Percentiles rank a stretch among this genome's conserved stretches.
Evolutionary conservation across 2,113 vertebrate species (phyloP).

Genomic region (Hippopotamus amphibius): DNA sequence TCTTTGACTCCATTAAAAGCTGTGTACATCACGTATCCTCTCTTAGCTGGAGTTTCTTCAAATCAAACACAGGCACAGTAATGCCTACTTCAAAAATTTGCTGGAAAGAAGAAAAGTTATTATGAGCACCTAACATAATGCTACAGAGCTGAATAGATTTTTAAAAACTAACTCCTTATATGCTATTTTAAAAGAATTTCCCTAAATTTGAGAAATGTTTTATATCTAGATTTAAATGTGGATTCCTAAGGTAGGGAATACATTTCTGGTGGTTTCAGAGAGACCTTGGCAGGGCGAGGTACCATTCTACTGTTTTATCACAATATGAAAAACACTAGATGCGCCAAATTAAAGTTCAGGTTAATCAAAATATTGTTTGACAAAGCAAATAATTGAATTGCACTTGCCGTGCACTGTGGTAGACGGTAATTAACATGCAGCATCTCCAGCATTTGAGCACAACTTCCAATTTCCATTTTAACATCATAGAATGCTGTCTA

Average conservation of each 20-base stretch:
- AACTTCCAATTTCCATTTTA: slow-evolving; percentile 97
- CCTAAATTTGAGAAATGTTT: slow-evolving; percentile 41
- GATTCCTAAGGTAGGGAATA: slow-evolving; percentile 48
- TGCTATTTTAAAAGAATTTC: slow-evolving; percentile 55
- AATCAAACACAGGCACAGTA: neutral
- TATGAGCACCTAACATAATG: neutral
- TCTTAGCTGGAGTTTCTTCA: neutral
- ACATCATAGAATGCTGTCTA: slow-evolving; percentile 96
- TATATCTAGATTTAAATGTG: slow-evolving; percentile 51
- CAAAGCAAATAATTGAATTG: slow-evolving; percentile 92
- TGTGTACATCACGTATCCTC: neutral
- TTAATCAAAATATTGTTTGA: slow-evolving; percentile 92
- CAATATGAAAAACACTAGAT: slow-evolving; percentile 86
- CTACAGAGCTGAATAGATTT: neutral
- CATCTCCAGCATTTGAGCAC: slow-evolving; percentile 92
- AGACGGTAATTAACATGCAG: slow-evolving; percentile 95
- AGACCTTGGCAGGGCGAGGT: slow-evolving; percentile 41
- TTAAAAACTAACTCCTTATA: neutral
- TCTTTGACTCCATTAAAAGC: neutral
- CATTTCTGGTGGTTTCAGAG: slow-evolving; percentile 72
- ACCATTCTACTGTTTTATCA: slow-evolving; percentile 73
- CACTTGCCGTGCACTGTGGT: slow-evolving; percentile 91
- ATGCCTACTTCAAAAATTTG: neutral
- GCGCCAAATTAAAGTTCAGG: slow-evolving; percentile 87
- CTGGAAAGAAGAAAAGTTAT: neutral